phyloP scores from a whole-genome alignment of 1,140 invertebrate species.

The Trachymyrmex cornetzi region DNA sequence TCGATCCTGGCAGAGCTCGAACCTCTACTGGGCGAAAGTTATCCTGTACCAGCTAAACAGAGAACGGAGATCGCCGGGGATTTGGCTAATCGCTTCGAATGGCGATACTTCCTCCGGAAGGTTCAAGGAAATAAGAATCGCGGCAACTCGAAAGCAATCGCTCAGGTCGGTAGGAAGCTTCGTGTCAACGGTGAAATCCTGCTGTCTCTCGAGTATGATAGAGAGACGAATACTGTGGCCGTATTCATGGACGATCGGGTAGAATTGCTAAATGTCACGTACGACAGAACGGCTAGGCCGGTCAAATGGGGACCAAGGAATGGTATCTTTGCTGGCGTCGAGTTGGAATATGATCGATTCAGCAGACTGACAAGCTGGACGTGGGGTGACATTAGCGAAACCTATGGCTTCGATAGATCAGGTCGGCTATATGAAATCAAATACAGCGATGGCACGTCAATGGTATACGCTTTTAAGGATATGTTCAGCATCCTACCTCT shows the following conservation, averaged over 20 bases:
- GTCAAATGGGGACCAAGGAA: conserved; percentile 95
- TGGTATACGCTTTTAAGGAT: conserved; percentile 95
- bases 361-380: conserved; percentile 96
- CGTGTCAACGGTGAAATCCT: conserved; percentile 97
- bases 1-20: conserved; percentile 94
- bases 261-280: conserved; percentile 96
- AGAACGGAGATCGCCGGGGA: conserved; percentile 95
- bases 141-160: conserved; percentile 90
- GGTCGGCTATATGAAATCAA: conserved; percentile 95
- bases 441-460: conserved; percentile 94
- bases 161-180: conserved; percentile 94
- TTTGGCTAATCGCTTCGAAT: conserved; percentile 97
- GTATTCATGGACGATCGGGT: conserved; percentile 96
- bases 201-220: conserved; percentile 96
- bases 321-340: conserved; percentile 94
- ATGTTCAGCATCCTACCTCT: conserved; percentile 95
- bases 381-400: conserved; percentile 96
- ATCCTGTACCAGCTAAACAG: conserved; percentile 96
- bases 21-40: conserved; percentile 94
- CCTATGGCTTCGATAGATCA: conserved; percentile 95
- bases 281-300: conserved; percentile 96
- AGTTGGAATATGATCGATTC: conserved; percentile 97
- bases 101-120: conserved; percentile 95
- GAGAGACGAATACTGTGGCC: conserved; percentile 95
- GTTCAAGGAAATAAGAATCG: conserved; percentile 89